phyloP scores from a whole-genome alignment of 2,888 invertebrate species.

The Cheilosia soror region DNA sequence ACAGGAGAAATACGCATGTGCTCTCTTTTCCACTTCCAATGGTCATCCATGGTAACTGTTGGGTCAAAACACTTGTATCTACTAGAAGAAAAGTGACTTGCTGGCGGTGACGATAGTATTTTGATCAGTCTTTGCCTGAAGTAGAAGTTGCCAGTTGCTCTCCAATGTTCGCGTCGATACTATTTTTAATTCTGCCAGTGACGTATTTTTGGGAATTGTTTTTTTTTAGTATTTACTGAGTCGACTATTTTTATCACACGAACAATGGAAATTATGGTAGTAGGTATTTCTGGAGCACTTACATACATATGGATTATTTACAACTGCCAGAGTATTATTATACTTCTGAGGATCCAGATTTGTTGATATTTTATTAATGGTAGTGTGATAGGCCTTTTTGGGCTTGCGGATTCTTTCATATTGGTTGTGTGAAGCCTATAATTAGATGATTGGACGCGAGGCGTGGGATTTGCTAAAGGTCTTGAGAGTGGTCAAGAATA shows the following conservation, averaged over 20 bases:
- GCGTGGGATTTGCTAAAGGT: slow-evolving; percentile 42
- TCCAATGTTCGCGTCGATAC: not conserved
- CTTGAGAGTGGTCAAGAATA: slow-evolving; percentile 7
- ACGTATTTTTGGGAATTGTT: not conserved
- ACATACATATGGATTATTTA: slow-evolving; percentile 3
- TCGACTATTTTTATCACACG: not conserved
- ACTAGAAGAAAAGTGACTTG: not conserved
- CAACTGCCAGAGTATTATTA: not conserved
- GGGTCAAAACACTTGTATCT: slow-evolving; percentile 41
- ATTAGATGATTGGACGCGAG: slow-evolving; percentile 39
- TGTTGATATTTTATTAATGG: not conserved
- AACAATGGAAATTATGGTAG: not conserved
- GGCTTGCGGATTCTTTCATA: slow-evolving; percentile 14
- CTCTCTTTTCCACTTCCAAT: slow-evolving; percentile 39
- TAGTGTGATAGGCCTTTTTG: not conserved
- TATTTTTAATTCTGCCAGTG: not conserved
- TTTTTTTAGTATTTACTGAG: not conserved
- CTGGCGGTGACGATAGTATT: slow-evolving; percentile 3
- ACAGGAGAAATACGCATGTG: slow-evolving; percentile 7
- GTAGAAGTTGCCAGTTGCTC: no score
- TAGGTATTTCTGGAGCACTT: slow-evolving; percentile 23
- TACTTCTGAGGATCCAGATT: not conserved
- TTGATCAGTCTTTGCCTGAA: slow-evolving; percentile 9
- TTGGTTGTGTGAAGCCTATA: slow-evolving; percentile 18
- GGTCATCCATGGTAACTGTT: slow-evolving; percentile 54